Evolutionary conservation across 2,113 vertebrate species (phyloP).

Genomic region (Platysternon megacephalum): DNA sequence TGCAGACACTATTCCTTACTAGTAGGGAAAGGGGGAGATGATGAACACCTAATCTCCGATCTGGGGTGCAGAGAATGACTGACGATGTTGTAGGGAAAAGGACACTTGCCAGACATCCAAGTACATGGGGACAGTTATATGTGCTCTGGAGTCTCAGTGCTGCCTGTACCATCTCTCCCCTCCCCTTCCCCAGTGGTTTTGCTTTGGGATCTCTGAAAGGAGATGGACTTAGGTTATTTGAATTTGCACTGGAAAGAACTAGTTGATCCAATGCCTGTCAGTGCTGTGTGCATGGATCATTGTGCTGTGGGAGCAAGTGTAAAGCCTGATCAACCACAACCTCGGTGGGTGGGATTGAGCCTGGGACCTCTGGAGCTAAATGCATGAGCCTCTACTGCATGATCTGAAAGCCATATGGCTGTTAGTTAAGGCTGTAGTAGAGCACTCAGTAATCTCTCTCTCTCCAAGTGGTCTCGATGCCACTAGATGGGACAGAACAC

Average conservation of each 20-base stretch:
- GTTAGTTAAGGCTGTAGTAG: too few relatives aligned
- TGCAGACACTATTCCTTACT: background rate
- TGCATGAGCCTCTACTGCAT: too few relatives aligned
- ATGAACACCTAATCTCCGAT: background rate
- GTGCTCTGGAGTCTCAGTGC: background rate
- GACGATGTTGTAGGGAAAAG: background rate
- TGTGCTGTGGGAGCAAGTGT: background rate
- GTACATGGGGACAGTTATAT: conserved; percentile 6
- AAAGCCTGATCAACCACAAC: too few relatives aligned
- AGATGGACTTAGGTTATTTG: background rate
- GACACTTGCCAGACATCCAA: background rate
- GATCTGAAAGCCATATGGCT: too few relatives aligned
- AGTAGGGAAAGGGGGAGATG: conserved; percentile 9
- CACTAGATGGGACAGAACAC: too few relatives aligned
- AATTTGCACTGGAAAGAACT: background rate
- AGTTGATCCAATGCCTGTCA: background rate
- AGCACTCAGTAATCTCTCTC: too few relatives aligned
- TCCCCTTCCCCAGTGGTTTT: fast-evolving
- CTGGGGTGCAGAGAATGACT: background rate
- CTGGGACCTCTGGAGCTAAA: too few relatives aligned
- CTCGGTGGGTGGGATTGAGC: too few relatives aligned
- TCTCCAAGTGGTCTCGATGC: too few relatives aligned
- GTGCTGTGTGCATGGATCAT: background rate
- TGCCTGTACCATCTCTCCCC: too few relatives aligned
- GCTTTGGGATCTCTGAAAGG: background rate